Base-by-base conservation (phyloP, 2,888 invertebrate species). In the Oligia strigilis region DNA sequence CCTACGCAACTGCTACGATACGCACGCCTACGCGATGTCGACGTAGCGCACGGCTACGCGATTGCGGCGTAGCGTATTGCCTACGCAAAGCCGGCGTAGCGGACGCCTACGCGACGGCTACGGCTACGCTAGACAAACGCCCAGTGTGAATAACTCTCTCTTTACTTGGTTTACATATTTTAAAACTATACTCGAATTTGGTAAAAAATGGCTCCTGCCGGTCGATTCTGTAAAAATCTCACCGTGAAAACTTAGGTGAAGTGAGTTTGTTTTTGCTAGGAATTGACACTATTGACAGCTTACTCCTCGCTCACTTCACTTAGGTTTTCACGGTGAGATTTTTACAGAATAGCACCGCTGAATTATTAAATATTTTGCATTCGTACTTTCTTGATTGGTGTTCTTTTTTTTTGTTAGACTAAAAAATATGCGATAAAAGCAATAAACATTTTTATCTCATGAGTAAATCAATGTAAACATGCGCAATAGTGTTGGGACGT, bases 381-480 rank as follows among this genome's bases (percentile, higher is more conserved):
- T 19, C 40, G 13, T 29, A 40, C 40, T 69, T 4, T 49, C 29
- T 14, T 8, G 19, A 46, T 29, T 23, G 40, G 8, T n/a, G 11
- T 29, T 43, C n/a, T 13, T 40, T 62, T 75, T 78, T 36, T 43
- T 67, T 29, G 8, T 13, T 58, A 23, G 17, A 40, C n/a, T 46
- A 40, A 65, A 36, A 71, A 60, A 9, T 60, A 43, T 77, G n/a
- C 19, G 19, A 49, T 52, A 14, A 66, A 40, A 58, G 4, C 19
- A 46, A 67, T 58, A 52, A 64, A 40, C 19, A 52, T 65, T 62
- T 43, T 62, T 49, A 55, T 67, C 14, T 13, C 5, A 40, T 23
- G 40, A 36, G 29, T 84, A 40, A 71, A 72, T 49, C 23, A 55
- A 55, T 52, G n/a, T 55, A 62, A 82, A 82, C 52, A 80, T 69